Evolutionary conservation across 2,888 invertebrate species (phyloP), one percentile per base, ranked within the genome.

Genomic region (Drosophila prostipennis): DNA sequence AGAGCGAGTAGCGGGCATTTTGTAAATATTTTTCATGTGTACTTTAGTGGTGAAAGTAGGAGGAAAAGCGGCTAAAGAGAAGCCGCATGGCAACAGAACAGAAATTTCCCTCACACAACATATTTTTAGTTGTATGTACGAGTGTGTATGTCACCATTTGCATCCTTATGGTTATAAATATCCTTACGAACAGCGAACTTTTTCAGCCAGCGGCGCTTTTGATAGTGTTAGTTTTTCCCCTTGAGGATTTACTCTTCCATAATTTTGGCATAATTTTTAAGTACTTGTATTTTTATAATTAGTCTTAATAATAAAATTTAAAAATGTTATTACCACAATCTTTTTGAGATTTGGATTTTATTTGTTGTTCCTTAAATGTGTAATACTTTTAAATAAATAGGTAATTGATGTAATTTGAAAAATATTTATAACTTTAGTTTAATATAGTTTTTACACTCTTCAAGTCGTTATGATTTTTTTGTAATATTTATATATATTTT

Each of bases 11-110:
- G 51, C 64, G 73, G 72, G 63, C 74, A 72, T 83, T 83, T 80
- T 76, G 78, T 70, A 83, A 83, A 80, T 83, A 80, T 83, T 76
- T 80, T 83, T 70, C 82, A 74, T 78, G 64, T 78, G 78, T 78
- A 74, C 59, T 78, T 79, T 71, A 54, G 32, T 67, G 75, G 74
- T 64, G 48, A 60, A 79, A 78, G 46, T 51, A 54, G 53, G 36
- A 43, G 49, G 36, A 55, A 29, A 45, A 36, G 10, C n/a, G 26
- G 43, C 43, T 29, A 40, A 14, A 52, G 36, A 32, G 39, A 42
- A 68, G 55, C 59, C 52, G 75, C 67, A 80, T 67, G 56, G 78
- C 72, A 78, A 74, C 74, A 60, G 59, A 78, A 74, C 74, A 60
- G 59, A 61, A 61, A 61, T 43, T 63, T 32, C 45, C 49, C 36